Base-by-base conservation (phyloP, 2,797 vertebrate species). In the Characodon lateralis region DNA sequence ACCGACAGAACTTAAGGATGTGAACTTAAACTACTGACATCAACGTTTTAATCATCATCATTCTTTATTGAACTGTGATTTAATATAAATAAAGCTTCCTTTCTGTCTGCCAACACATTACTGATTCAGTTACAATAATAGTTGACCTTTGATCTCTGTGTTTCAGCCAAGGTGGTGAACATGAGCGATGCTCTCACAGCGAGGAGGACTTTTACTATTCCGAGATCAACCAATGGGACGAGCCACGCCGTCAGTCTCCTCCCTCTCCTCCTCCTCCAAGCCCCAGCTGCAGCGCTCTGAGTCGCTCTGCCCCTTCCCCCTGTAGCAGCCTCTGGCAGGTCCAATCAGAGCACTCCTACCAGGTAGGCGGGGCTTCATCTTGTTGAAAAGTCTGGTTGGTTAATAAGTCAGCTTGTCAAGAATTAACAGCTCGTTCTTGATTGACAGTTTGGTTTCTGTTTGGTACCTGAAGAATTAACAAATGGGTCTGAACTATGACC, bases 181-280 rank as follows among this genome's bases (percentile, higher is more conserved):
- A 96, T 0, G 97, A 97, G 85, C 96, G 96, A 0, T 92, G 91
- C 80, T 95, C 96, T 79, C 96, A 95, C 81, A 94, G 97, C 53
- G 97, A 98, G 88, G 97, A 98, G 87, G 97, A 98, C 78, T 98
- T 98, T 80, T 98, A 98, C 93, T 98, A 98, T 94, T 97, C 97
- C 0, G 97, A 98, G 87, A 89, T 98, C 87, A 95, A 96, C 90
- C 94, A 96, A 87, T 35, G 61, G 61, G 31, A 65, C 28, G 61
- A 39, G 61, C 87, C 93, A 48, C 96, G 78, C 71, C 79, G 46
- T 55, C 85, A 51, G 53, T 56, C 81, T 58, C 75, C 83, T 3
- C 81, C 85, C 1, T 74, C 16, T 2, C 55, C 73, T 0, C 61
- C 71, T 41, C 89, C 58, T 1, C 50, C 83, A 84, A 61, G 53